These are phyloP conservation scores for Euglossa dilemma DNA, from an alignment of 1,140 invertebrate species.

Conservation along the genomic window DNA sequence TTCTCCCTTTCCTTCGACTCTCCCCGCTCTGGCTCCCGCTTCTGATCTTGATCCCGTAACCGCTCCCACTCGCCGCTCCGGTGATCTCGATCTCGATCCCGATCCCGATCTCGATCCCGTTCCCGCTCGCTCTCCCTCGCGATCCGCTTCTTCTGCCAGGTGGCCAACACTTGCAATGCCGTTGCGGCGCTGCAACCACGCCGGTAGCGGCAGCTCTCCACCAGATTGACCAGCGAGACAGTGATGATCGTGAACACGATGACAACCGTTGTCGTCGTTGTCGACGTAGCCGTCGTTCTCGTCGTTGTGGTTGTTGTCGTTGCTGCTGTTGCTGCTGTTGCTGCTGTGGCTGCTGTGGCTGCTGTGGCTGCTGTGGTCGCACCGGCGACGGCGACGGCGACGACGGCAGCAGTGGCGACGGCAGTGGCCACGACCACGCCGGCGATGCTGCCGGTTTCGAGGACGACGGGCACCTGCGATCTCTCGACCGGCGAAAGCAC, in stretches of 20 bases:
- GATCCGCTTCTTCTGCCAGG: not conserved
- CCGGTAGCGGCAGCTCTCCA: slow-evolving; percentile 40
- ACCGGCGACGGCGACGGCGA: not conserved
- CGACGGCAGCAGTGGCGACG: slow-evolving; percentile 32
- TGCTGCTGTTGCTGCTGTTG: not conserved
- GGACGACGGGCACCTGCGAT: slow-evolving; percentile 44
- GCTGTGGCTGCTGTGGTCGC: not conserved
- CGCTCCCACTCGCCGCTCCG: too few relatives aligned
- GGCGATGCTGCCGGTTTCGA: slow-evolving; percentile 55
- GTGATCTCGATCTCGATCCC: slow-evolving; percentile 1
- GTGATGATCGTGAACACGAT: slow-evolving; percentile 17
- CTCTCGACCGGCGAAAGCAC: slow-evolving; percentile 63
- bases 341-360: not conserved
- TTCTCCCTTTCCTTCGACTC: slow-evolving; percentile 10
- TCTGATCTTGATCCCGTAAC: slow-evolving; percentile 34
- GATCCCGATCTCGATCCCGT: slow-evolving; percentile 24
- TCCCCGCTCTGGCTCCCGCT: slow-evolving; percentile 56
- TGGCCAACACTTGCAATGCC: slow-evolving; percentile 8
- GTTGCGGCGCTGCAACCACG: slow-evolving; percentile 29
- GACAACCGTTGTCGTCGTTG: slow-evolving; percentile 2
- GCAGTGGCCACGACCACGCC: slow-evolving; percentile 40
- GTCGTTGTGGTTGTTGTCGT: not conserved
- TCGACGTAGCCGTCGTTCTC: not conserved
- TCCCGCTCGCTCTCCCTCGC: not conserved
- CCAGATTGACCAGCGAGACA: slow-evolving; percentile 20